Conservation (phyloP, 2,113 vertebrate genomes). For the Elgaria multicarinata region DNA sequence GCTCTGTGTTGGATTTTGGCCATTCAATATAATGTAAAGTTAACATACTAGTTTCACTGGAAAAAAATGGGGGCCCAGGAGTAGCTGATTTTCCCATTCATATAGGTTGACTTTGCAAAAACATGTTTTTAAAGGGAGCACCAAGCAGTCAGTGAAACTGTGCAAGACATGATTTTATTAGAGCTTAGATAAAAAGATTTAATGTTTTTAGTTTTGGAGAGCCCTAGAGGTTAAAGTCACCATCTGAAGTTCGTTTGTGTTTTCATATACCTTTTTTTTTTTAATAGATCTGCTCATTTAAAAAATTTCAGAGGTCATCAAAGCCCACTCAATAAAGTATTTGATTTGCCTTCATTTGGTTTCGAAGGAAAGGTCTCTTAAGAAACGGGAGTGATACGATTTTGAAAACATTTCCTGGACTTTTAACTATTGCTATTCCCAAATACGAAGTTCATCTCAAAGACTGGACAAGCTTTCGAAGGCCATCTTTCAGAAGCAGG, state of each 20-base stretch:
- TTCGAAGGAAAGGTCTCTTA: constrained; percentile 57
- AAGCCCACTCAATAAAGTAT: constrained; percentile 77
- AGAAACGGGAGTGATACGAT: constrained; percentile 58
- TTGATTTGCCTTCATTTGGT: constrained; percentile 67
- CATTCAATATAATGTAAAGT: not conserved
- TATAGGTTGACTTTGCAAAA: constrained; percentile 63
- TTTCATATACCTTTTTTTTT: constrained; percentile 53
- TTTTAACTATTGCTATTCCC: constrained; percentile 47
- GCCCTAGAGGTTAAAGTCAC: constrained; percentile 75
- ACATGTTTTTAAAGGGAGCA: constrained; percentile 55
- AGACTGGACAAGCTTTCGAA: constrained; percentile 13
- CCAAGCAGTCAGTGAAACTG: constrained; percentile 69
- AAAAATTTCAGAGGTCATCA: constrained; percentile 74
- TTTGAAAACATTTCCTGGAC: constrained; percentile 44
- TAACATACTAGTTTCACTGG: constrained; percentile 35
- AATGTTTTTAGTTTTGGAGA: constrained; percentile 68
- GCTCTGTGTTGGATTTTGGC: constrained; percentile 8
- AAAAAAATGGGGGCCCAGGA: not conserved
- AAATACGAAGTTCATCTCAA: constrained; percentile 6
- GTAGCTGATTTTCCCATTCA: constrained; percentile 9
- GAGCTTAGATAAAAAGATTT: constrained; percentile 76
- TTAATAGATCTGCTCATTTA: constrained; percentile 67
- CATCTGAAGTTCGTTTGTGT: constrained; percentile 83
- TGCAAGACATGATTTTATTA: constrained; percentile 75
- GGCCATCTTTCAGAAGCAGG: constrained; percentile 53